Evolutionary conservation across 2,113 vertebrate species (phyloP), one percentile per base, ranked within the genome.

Genomic region (Pyrgilauda ruficollis): DNA sequence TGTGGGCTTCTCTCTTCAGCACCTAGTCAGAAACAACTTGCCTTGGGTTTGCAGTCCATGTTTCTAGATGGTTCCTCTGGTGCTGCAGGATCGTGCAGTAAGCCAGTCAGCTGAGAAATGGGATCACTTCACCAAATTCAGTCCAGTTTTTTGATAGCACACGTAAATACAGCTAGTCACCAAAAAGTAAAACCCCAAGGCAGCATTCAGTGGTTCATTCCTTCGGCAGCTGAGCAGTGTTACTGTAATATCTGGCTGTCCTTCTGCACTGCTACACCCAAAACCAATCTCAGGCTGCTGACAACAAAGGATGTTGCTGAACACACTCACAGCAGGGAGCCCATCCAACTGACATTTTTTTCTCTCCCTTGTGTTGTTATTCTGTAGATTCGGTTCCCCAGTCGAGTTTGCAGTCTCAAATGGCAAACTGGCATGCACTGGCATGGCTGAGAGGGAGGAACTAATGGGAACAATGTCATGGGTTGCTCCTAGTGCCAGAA

Each of bases 271-370:
- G 59, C 74, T 95, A 30, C 35, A 82, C 43, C 58, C 0, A 0
- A 80, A 95, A 68, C 37, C 27, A 11, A 6, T 78, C 75, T 67
- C 76, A 69, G 53, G 26, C 44, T 87, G 70, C 61, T 0, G 0
- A 39, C 39, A 63, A 26, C 3, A 1, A 59, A 63, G 68, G 70
- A 44, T 30, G 50, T 63, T 10, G 3, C 59, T 59, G 52, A 84
- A 28, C 33, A 39, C 5, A 3, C 50, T 84, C 0, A 0, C 28
- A 58, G 37, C 0, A 4, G 41, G 50, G 23, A 81, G 27, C 47
- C 17, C 31, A 9, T 84, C 50, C 61, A 53, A 8, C 43, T 72
- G 39, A 72, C 3, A 2, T 47, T 81, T 90, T 90, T 94, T 61
- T 37, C 11, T 77, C 14, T 77, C 15, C 10, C 20, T 11, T 8